These are phyloP conservation scores for Eumaeus atala DNA, from an alignment of 1,140 invertebrate genomes.

Conservation along the genomic window DNA sequence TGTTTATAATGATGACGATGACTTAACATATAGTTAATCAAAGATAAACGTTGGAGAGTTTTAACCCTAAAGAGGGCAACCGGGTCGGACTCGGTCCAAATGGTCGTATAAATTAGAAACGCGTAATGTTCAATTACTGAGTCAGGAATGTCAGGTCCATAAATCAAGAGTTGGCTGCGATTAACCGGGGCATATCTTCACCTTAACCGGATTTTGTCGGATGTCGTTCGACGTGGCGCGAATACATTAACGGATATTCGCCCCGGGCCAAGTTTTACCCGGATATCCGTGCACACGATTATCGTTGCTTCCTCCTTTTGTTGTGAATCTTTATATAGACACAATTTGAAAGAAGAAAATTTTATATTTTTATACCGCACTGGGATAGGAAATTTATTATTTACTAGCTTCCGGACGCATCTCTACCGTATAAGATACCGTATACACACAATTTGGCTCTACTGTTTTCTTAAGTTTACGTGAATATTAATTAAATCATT, in stretches of 20 bases:
- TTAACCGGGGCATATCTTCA: slow-evolving; percentile 58
- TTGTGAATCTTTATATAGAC: background rate
- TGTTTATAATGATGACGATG: too few species aligned
- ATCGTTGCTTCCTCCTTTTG: slow-evolving; percentile 18
- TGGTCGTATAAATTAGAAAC: background rate
- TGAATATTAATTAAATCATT: too few species aligned
- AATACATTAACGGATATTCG: slow-evolving; percentile 49
- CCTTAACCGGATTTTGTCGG: slow-evolving; percentile 53
- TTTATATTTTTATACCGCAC: too few species aligned
- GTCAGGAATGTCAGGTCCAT: slow-evolving; percentile 28
- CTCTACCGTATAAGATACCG: too few species aligned
- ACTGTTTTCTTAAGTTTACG: too few species aligned
- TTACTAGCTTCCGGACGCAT: too few species aligned
- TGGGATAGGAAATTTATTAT: too few species aligned
- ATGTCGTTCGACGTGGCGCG: slow-evolving; percentile 48
- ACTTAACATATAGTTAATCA: too few species aligned
- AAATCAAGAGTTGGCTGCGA: slow-evolving; percentile 54
- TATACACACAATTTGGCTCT: too few species aligned
- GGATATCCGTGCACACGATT: slow-evolving; percentile 38
- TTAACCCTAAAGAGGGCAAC: slow-evolving; percentile 1
- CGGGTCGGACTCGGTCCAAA: background rate
- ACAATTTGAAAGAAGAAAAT: too few species aligned
- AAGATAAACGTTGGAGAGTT: too few species aligned
- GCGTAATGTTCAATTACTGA: slow-evolving; percentile 13
- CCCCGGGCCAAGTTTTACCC: slow-evolving; percentile 29